Evolutionary conservation across 2,797 vertebrate species (phyloP), one percentile per base, ranked within the genome.

Genomic region (Clarias laeviceps): DNA sequence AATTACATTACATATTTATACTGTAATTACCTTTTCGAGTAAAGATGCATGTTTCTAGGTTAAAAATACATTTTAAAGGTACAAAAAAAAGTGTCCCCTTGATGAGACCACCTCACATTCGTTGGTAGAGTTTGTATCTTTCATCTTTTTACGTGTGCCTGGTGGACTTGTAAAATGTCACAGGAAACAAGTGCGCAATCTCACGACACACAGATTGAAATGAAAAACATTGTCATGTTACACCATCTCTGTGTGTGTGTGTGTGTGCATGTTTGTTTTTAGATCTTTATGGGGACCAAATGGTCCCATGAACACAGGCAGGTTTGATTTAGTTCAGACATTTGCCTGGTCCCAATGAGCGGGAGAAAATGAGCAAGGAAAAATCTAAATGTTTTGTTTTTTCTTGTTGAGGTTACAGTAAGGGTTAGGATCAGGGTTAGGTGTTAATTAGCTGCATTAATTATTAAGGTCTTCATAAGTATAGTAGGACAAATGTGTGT

Each of bases 211-310:
- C 15, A 29, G 45, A 74, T 74, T 54, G 45, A 56, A 74, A 56
- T 74, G 45, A 29, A 74, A 77, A 59, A 68, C 59, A 61, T 54
- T 76, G 61, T 62, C 24, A 22, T 59, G 29, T 80, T 80, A 27
- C 29, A 69, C 54, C 34, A 14, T 73, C 11, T 45, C 9, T 57
- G 20, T 37, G 56, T 74, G 20, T 12, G 68, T 24, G 68, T 40
- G 57, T 59, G 57, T 59, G 20, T 22, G 59, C 22, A 22, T 1
- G 59, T 61, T 18, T 8, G 59, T 61, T 18, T 68, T n/a, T 73
- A 24, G 5, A 54, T 56, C 22, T 29, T 32, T 1, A 1, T 22
- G 50, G 2, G 50, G 6, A 22, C 45, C 72, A 27, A 56, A 54
- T n/a, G 32, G 34, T 34, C 7, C 18, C 34, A 40, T 3, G 22